These are phyloP conservation scores for Amphipyra berbera DNA, from an alignment of 2,888 invertebrate genomes.

Conservation along the genomic window DNA sequence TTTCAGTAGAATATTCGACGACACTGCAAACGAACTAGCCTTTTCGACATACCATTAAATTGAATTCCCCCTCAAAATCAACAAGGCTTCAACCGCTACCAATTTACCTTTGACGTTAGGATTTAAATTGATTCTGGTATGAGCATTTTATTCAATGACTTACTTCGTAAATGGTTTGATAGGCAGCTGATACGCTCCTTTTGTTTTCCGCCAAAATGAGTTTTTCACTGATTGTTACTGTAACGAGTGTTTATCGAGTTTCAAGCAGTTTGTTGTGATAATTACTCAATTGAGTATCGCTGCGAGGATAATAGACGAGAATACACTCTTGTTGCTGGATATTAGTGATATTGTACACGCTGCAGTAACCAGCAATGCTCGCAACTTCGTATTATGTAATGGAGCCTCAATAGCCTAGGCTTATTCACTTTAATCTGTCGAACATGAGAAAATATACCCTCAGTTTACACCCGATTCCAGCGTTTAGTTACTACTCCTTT, in stretches of 20 bases:
- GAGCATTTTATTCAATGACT: slow-evolving; percentile 51
- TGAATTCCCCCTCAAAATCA: slow-evolving; percentile 36
- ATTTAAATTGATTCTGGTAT: slow-evolving; percentile 54
- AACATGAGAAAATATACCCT: slow-evolving; percentile 62
- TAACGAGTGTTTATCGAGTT: slow-evolving; percentile 51
- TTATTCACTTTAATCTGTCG: slow-evolving; percentile 62
- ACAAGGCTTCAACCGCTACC: slow-evolving; percentile 29
- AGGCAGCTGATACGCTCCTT: slow-evolving; percentile 49
- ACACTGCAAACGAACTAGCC: slow-evolving; percentile 32
- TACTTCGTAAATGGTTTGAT: slow-evolving; percentile 50
- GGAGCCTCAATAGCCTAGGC: slow-evolving; percentile 44
- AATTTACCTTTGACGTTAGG: slow-evolving; percentile 51
- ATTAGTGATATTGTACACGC: slow-evolving; percentile 10
- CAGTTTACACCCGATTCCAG: slow-evolving; percentile 51
- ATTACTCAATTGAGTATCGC: slow-evolving; percentile 39
- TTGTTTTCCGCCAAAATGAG: slow-evolving; percentile 50
- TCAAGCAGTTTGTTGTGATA: slow-evolving; percentile 40
- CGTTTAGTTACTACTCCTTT: slow-evolving; percentile 48
- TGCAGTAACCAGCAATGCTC: slow-evolving; percentile 21
- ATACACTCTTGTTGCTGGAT: slow-evolving; percentile 16
- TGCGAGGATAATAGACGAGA: slow-evolving; percentile 7
- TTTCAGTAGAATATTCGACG: not conserved
- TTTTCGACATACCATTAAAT: slow-evolving; percentile 38
- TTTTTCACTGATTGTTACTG: slow-evolving; percentile 54
- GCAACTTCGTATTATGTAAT: slow-evolving; percentile 44